Evolutionary conservation across 2,888 invertebrate species (phyloP), one percentile per base, ranked within the genome.

Genomic region (Teleogryllus oceanicus): DNA sequence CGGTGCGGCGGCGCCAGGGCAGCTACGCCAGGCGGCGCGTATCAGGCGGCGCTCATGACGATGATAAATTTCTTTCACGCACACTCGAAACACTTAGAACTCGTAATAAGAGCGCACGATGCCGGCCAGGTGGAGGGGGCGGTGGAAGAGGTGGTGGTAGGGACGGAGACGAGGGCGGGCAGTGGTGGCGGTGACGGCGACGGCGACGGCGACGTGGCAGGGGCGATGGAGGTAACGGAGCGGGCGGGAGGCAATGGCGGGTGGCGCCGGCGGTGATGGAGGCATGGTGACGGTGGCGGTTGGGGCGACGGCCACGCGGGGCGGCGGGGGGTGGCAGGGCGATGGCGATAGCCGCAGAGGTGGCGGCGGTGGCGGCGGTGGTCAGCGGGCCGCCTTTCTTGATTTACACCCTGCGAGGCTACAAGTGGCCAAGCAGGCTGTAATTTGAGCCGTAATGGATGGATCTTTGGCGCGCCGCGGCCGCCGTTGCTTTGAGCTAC

Each of bases 51-150:
- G 62, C 62, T 62, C 62, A 62, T 62, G 62, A 62, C 62, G 62
- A 62, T 62, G 62, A 62, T 62, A 62, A 62, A 62, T 62, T 62
- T 62, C 62, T 62, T 62, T 62, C 62, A 62, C 62, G 62, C 62
- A 62, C 62, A 62, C 62, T 62, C 62, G 37, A 37, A 37, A 37
- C 37, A 37, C 37, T 37, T 37, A 37, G 37, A 37, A 8, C 37
- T 37, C 37, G 37, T 37, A 37, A 37, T 37, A 37, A 37, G 37
- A 37, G 37, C 37, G 37, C 37, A 8, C 37, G 37, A 8, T 62
- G n/a, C 16, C n/a, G 13, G 62, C 13, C 16, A n/a, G 13, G 16
- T 13, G n/a, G 62, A 62, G 16, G n/a, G 2, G n/a, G n/a, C 4
- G 3, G 13, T 3, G 13, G 62, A 18, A 62, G 13, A 5, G 62